Percentiles rank a stretch among this genome's conserved stretches.
Evolutionary conservation across 1,140 invertebrate genomes (phyloP).

Genomic region (Drosophila gunungcola): DNA sequence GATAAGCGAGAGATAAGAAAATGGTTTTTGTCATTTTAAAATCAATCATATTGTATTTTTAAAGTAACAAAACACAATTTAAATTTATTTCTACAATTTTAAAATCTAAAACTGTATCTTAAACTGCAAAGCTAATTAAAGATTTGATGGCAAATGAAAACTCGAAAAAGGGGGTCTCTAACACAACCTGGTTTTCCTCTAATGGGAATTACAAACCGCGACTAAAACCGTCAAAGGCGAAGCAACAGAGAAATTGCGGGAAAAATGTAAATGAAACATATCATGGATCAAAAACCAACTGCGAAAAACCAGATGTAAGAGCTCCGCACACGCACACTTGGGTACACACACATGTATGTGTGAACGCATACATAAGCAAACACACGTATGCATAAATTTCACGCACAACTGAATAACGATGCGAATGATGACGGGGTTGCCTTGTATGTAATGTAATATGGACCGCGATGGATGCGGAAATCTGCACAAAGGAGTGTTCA

Average conservation of each 20-base stretch:
- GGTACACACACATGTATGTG: neutral
- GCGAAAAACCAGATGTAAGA: conserved; percentile 39
- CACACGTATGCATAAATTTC: conserved; percentile 71
- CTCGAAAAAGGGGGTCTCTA: neutral
- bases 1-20: no score
- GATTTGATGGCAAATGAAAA: neutral
- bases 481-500: conserved; percentile 66
- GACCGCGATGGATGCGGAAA: conserved; percentile 65
- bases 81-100: no score
- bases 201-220: conserved; percentile 27
- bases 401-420: conserved; percentile 74
- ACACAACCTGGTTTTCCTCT: neutral
- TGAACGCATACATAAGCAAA: conserved; percentile 12
- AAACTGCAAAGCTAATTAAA: neutral
- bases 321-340: conserved; percentile 6
- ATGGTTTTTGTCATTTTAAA: no score
- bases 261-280: conserved; percentile 56
- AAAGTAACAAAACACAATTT: no score
- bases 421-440: conserved; percentile 42
- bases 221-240: conserved; percentile 33
- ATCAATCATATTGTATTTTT: no score
- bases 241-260: conserved; percentile 5
- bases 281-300: conserved; percentile 42
- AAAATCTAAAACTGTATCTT: neutral
- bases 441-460: conserved; percentile 42